phyloP scores from a whole-genome alignment of 2,888 invertebrate genomes.

The Parnassius mnemosyne region DNA sequence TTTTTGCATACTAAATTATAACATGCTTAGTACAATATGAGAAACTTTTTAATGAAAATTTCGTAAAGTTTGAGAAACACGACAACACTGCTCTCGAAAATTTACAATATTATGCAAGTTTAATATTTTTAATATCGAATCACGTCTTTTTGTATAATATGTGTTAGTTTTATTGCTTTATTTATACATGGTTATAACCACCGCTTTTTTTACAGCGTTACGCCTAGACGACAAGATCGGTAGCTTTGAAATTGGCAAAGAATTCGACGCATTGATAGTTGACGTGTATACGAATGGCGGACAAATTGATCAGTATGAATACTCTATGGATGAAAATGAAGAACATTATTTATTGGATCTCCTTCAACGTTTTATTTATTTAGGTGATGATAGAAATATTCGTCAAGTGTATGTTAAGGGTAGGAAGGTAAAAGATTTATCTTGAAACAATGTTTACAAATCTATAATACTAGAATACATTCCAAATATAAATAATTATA shows the following conservation, averaged over 20 bases:
- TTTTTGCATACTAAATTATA: too few relatives aligned
- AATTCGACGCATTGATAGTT: constrained; percentile 92
- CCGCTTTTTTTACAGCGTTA: constrained; percentile 78
- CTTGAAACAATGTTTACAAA: background rate
- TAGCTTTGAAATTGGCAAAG: constrained; percentile 89
- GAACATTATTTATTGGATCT: constrained; percentile 79
- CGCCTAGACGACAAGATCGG: constrained; percentile 87
- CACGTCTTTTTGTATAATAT: too few relatives aligned
- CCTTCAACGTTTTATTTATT: constrained; percentile 87
- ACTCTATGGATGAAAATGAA: constrained; percentile 37
- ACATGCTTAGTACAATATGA: too few relatives aligned
- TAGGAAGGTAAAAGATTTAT: constrained; percentile 47
- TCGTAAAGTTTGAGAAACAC: too few relatives aligned
- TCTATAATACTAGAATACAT: background rate
- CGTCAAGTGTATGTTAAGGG: constrained; percentile 88
- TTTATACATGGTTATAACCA: too few relatives aligned
- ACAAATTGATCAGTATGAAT: constrained; percentile 73
- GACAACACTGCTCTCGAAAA: too few relatives aligned
- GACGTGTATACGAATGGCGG: constrained; percentile 80
- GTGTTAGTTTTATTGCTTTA: too few relatives aligned
- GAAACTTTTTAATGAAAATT: too few relatives aligned
- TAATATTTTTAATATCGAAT: too few relatives aligned
- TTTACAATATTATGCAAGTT: too few relatives aligned
- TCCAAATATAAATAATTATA: background rate
- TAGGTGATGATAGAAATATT: constrained; percentile 93